Conservation (phyloP, 2,113 vertebrate genomes). For the Copsychus sechellarum region DNA sequence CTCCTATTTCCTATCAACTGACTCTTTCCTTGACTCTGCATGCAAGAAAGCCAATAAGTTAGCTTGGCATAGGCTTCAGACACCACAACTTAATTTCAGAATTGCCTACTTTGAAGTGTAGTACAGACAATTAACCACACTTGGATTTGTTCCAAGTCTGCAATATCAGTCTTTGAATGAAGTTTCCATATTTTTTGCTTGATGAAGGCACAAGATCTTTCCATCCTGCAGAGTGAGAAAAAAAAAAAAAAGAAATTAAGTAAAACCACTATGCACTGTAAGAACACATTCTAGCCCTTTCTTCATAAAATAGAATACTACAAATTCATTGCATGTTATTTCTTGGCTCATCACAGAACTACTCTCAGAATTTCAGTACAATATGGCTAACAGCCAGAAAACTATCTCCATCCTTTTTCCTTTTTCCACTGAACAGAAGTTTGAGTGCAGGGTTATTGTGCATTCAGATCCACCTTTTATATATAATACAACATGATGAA, state of each 20-base stretch:
- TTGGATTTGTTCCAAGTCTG: background rate
- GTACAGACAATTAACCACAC: background rate
- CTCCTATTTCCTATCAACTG: background rate
- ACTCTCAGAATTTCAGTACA: background rate
- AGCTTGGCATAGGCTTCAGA: background rate
- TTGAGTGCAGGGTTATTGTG: background rate
- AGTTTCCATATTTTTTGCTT: background rate
- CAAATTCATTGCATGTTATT: background rate
- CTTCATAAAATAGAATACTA: background rate
- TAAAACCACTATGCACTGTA: background rate
- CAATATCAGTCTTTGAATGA: background rate
- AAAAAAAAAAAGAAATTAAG: background rate
- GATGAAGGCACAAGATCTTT: background rate
- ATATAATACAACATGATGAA: background rate
- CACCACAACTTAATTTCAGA: background rate
- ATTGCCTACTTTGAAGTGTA: background rate
- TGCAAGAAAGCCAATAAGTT: background rate
- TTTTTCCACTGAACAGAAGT: background rate
- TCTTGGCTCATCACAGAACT: background rate
- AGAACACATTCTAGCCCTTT: background rate
- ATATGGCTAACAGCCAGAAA: background rate
- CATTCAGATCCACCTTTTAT: background rate
- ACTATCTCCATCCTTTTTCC: background rate
- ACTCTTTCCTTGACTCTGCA: background rate
- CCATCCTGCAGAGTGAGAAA: background rate